These are phyloP conservation scores for Terebella lapidaria DNA, from an alignment of 2,888 invertebrate species.

Conservation along the genomic window DNA sequence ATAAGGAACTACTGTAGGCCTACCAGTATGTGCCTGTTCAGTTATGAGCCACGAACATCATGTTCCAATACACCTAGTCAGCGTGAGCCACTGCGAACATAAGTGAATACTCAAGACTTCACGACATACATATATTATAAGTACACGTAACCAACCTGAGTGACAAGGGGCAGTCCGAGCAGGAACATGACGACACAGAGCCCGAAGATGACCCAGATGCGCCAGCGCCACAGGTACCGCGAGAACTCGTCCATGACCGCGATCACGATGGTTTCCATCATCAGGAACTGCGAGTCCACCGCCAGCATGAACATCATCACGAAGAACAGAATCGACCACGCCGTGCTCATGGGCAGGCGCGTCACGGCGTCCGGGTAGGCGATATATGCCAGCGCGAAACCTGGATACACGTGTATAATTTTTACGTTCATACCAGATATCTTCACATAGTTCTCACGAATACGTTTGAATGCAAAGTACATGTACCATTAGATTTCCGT, in stretches of 20 bases:
- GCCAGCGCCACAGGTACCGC: background rate
- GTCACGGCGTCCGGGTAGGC: constrained; percentile 21
- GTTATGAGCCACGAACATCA: no score
- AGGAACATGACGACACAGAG: constrained; percentile 68
- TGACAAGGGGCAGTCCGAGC: constrained; percentile 71
- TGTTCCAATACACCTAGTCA: no score
- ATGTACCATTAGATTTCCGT: no score
- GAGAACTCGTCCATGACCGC: constrained; percentile 19
- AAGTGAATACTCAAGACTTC: no score
- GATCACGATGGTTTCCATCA: constrained; percentile 15
- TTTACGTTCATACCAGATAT: no score
- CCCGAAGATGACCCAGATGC: constrained; percentile 51
- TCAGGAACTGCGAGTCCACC: constrained; percentile 21
- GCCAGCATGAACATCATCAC: constrained; percentile 20
- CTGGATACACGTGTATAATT: constrained; percentile 2
- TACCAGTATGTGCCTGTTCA: no score
- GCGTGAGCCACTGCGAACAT: no score
- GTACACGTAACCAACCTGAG: constrained; percentile 46
- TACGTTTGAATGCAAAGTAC: no score
- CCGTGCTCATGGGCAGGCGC: constrained; percentile 11
- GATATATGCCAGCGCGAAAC: constrained; percentile 19
- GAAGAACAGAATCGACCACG: constrained; percentile 23
- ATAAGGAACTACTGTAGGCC: no score
- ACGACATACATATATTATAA: no score
- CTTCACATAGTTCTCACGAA: no score